Evolutionary conservation across 2,888 invertebrate genomes (phyloP).

Genomic region (Thera obeliscata): DNA sequence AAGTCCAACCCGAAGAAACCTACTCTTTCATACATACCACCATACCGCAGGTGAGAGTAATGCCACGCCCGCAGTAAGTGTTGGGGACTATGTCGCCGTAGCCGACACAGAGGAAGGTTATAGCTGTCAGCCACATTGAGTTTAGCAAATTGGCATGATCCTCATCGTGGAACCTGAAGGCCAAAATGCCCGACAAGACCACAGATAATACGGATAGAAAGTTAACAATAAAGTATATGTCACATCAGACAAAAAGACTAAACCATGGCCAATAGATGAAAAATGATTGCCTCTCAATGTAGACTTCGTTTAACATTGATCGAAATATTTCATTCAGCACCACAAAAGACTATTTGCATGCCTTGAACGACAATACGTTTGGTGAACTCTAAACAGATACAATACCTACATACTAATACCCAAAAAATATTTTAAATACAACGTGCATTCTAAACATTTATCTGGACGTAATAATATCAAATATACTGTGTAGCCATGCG

Average conservation of each 20-base stretch:
- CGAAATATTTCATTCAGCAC: conserved; percentile 50
- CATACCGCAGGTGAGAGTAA: conserved; percentile 99
- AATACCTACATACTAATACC: conserved; percentile 60
- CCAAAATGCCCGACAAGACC: conserved; percentile 84
- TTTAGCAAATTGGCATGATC: conserved; percentile 99
- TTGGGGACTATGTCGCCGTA: conserved; percentile 99
- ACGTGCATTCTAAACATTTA: conserved; percentile 83
- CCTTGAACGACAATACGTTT: conserved; percentile 69
- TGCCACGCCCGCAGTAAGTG: conserved; percentile 99
- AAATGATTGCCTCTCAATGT: conserved; percentile 24
- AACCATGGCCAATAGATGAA: conserved; percentile 21
- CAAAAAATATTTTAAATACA: conserved; percentile 70
- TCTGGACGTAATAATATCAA: conserved; percentile 69
- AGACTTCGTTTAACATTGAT: conserved; percentile 45
- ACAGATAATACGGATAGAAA: conserved; percentile 71
- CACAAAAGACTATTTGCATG: conserved; percentile 62
- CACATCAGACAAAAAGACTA: conserved; percentile 31
- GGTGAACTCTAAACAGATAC: conserved; percentile 71
- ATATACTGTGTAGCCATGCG: conserved; percentile 79
- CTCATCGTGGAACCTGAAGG: conserved; percentile 97
- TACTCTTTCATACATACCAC: conserved; percentile 93
- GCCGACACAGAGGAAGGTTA: conserved; percentile 99
- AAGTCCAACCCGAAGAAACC: conserved; percentile 67
- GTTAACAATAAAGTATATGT: conserved; percentile 38
- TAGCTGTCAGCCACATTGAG: conserved; percentile 99